Base-by-base conservation (phyloP, 2,888 invertebrate genomes). In the Mimachlamys varia region DNA sequence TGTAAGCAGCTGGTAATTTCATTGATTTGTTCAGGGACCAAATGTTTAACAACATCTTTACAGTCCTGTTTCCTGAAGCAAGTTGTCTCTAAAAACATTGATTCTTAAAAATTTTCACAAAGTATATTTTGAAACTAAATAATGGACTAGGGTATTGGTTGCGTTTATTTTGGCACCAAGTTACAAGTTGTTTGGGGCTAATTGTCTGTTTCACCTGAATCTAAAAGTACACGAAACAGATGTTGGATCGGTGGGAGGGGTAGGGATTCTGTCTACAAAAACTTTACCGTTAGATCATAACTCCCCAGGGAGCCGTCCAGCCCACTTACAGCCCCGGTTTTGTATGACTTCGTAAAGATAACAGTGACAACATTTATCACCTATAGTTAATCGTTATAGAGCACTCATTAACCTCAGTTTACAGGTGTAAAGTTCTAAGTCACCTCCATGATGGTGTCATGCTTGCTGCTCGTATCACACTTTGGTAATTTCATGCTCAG, bases 81-180 rank as follows among this genome's bases (percentile, higher is more conserved):
- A 10, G 33, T 76, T 76, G 33, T 76, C 33, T 76, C 76, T 76
- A 22, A 76, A 76, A 76, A 33, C 76, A 76, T 27, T 76, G 76
- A 33, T 33, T 76, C 76, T 76, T 12, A 5, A 76, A 10, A 76
- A 12, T 22, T 33, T 33, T 76, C 2, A 10, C 17, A 76, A 58
- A 76, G 76, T 76, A 27, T 76, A 76, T 76, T 76, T 76, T 76
- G 76, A 76, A 76, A 33, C 76, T 7, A 76, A 76, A 76, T 76
- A 76, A 33, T 76, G 27, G 5, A 12, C n/a, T n/a, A 76, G 12
- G 27, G 27, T 22, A 76, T 1, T 33, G 7, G 33, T 76, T 33
- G 33, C 4, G 33, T 76, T 76, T 76, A 33, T 76, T 76, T 76
- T 76, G 27, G 76, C 76, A 76, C 76, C 12, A 33, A 13, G 76